A percentile compares a stretch with the other conserved stretches of the same genome.
Conservation (phyloP, 2,888 invertebrate species). For the Melieria picta region DNA sequence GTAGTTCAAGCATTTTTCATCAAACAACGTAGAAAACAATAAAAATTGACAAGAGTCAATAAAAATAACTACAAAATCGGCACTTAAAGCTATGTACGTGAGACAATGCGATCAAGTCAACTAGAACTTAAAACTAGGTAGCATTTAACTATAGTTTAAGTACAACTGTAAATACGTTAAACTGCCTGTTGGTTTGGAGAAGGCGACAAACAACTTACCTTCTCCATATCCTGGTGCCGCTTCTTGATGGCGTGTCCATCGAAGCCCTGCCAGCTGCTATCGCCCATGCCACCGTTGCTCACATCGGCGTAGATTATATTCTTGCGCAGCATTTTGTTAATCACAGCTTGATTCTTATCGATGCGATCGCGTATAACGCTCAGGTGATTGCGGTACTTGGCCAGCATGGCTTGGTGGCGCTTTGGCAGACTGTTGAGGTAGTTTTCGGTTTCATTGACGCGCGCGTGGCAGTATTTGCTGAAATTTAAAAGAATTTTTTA, state of each 20-base stretch:
- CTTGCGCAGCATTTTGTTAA: slow-evolving; percentile 69
- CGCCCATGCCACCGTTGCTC: slow-evolving; percentile 62
- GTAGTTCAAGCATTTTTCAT: not conserved
- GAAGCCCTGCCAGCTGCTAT: slow-evolving; percentile 85
- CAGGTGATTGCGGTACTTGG: slow-evolving; percentile 80
- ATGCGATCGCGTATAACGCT: slow-evolving; percentile 80
- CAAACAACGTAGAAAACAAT: slow-evolving; percentile 1
- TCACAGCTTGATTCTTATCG: slow-evolving; percentile 70
- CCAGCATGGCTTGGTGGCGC: slow-evolving; percentile 79
- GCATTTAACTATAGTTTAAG: not conserved
- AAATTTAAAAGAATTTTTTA: slow-evolving; percentile 41
- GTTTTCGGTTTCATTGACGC: slow-evolving; percentile 80
- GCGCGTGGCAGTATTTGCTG: slow-evolving; percentile 80
- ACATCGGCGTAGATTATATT: slow-evolving; percentile 70
- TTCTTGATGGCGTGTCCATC: slow-evolving; percentile 53
- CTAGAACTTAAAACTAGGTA: slow-evolving; percentile 6
- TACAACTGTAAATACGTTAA: slow-evolving; percentile 14
- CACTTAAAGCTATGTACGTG: not conserved
- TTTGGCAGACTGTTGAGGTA: slow-evolving; percentile 78
- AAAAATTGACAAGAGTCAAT: not conserved
- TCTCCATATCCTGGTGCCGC: slow-evolving; percentile 62
- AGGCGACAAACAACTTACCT: slow-evolving; percentile 50
- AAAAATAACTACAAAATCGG: not conserved
- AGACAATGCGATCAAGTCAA: not conserved
- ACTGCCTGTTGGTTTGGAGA: no score